Evolutionary conservation across 2,113 vertebrate species (phyloP), one percentile per base, ranked within the genome.

Genomic region (Carollia perspicillata): DNA sequence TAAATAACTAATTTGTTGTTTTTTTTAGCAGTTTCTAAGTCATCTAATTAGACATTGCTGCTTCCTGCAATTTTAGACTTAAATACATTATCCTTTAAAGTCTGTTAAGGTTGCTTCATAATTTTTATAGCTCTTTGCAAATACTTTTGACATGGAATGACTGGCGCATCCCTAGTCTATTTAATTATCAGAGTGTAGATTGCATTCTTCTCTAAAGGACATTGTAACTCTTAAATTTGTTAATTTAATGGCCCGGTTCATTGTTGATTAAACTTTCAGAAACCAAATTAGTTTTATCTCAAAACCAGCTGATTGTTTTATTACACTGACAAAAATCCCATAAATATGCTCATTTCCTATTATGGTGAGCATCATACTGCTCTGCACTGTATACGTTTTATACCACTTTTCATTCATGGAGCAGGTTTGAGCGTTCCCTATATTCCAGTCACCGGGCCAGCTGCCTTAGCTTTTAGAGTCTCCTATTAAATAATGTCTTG

Each of bases 241-340:
- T 98, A 98, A 98, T 98, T 97, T 98, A 98, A 98, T 98, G 98
- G 90, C 95, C 95, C 96, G 94, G 96, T 97, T 97, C 95, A 97
- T 98, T 98, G 97, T 98, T 98, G 97, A 98, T 98, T 97, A 98
- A 98, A 97, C 97, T 97, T 96, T 97, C 97, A 96, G 97, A 98
- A 98, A 97, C 93, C 95, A 98, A 98, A 98, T 98, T 98, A 98
- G 96, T 97, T 98, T 98, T 98, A 98, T 98, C 95, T 98, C 97
- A 97, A 95, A 98, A 96, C 94, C 90, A 97, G 92, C 91, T 98
- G 98, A 97, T 98, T 98, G 95, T 96, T 97, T 98, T 98, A 97
- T 98, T 98, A 98, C 87, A 98, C 94, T 97, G 96, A 65, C 96
- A 97, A 97, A 98, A 97, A 92, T 98, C 97, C 95, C 97, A 95